phyloP scores from a whole-genome alignment of 2,797 vertebrate genomes.

The Coranthus polyacanthus region DNA sequence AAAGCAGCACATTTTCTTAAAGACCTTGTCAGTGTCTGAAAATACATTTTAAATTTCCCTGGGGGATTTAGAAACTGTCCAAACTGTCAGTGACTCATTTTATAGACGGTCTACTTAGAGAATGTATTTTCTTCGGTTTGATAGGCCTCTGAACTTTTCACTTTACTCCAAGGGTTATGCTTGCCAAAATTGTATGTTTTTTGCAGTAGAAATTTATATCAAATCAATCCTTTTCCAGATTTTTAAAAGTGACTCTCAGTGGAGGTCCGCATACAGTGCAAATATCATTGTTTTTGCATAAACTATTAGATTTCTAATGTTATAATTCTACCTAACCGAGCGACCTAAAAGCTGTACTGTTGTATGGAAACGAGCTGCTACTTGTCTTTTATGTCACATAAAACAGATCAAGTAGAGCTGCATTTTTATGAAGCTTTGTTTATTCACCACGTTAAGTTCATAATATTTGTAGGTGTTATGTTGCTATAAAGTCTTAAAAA shows the following conservation, averaged over 20 bases:
- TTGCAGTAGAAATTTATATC: not conserved
- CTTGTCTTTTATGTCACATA: conserved; percentile 13
- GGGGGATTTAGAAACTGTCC: conserved; percentile 24
- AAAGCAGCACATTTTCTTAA: conserved; percentile 42
- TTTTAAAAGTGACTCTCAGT: not conserved
- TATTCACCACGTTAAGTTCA: not conserved
- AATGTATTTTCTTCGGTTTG: conserved; percentile 31
- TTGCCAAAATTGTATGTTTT: too few relatives aligned
- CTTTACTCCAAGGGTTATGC: not conserved
- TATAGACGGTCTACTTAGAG: conserved; percentile 1
- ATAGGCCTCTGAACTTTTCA: conserved; percentile 21
- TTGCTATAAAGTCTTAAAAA: conserved; percentile 5
- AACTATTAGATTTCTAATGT: conserved; percentile 34
- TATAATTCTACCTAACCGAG: conserved; percentile 44
- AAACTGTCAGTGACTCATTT: conserved; percentile 47
- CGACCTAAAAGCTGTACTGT: conserved; percentile 37
- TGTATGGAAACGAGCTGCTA: conserved; percentile 36
- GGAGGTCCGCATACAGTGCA: not conserved
- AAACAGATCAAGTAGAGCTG: conserved; percentile 21
- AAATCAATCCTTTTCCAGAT: not conserved
- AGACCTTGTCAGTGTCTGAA: conserved; percentile 38
- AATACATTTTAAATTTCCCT: conserved; percentile 52
- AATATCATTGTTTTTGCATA: too few relatives aligned
- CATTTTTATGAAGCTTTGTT: conserved; percentile 22
- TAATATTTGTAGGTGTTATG: not conserved